Evolutionary conservation across 2,797 vertebrate species (phyloP).

Genomic region (Calcarius lapponicus): DNA sequence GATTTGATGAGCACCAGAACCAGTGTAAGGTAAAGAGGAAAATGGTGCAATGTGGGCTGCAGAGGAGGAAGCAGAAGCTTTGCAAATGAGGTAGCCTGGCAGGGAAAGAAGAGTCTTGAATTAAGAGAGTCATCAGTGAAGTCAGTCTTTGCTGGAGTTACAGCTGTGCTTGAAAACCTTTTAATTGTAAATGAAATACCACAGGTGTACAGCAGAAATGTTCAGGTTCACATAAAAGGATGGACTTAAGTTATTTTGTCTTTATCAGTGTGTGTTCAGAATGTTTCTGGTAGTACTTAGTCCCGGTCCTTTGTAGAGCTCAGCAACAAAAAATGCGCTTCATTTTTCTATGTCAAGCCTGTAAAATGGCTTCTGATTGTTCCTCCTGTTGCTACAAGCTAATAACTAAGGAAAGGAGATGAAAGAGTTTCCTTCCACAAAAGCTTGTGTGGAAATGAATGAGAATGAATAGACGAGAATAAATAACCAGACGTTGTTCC

Average conservation of each 20-base stretch:
- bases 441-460: neutral
- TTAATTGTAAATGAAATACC: neutral
- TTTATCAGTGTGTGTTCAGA: neutral
- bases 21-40: neutral
- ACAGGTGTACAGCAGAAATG: neutral
- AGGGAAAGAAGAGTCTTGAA: neutral
- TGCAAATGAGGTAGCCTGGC: neutral
- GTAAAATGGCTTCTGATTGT: slow-evolving; percentile 7
- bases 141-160: neutral
- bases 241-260: neutral
- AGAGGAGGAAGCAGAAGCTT: neutral
- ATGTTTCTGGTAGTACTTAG: neutral
- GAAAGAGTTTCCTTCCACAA: neutral
- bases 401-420: neutral
- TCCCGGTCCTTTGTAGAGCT: neutral
- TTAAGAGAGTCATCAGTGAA: neutral
- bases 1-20: neutral
- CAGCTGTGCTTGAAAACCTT: neutral
- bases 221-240: neutral
- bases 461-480: neutral
- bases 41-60: neutral
- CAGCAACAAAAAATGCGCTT: neutral
- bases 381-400: neutral
- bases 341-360: neutral
- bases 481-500: neutral